Conservation (phyloP, 2,888 invertebrate genomes). For the Lochmaea crataegi region DNA sequence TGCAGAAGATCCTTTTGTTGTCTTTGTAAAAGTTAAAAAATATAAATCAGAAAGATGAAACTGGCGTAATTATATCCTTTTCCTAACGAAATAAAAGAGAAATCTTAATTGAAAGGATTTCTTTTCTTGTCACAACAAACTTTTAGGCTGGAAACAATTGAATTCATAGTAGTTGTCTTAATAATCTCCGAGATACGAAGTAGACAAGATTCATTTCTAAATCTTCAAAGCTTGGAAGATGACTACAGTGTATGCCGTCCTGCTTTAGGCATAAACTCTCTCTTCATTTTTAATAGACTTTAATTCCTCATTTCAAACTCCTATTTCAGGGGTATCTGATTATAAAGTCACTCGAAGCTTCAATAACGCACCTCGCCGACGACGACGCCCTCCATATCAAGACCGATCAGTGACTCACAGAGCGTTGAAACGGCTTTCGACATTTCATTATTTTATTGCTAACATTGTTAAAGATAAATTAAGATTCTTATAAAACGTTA, state of each 20-base stretch:
- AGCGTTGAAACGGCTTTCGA: too few relatives aligned
- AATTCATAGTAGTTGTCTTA: conserved; percentile 7
- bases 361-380: conserved; percentile 46
- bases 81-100: too few relatives aligned
- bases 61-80: not conserved
- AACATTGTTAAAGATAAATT: too few relatives aligned
- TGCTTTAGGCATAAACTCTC: not conserved
- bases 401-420: too few relatives aligned
- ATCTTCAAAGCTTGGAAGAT: conserved; percentile 4
- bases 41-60: not conserved
- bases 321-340: conserved; percentile 45
- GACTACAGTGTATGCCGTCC: not conserved
- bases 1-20: not conserved
- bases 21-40: too few relatives aligned
- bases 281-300: too few relatives aligned
- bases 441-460: too few relatives aligned
- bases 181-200: not conserved
- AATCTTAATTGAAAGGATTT: not conserved
- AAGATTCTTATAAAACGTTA: too few relatives aligned
- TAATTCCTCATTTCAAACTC: conserved; percentile 38
- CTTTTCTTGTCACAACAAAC: not conserved
- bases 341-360: conserved; percentile 45
- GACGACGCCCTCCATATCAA: too few relatives aligned
- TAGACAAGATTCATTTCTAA: not conserved
- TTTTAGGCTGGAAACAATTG: not conserved